Percentiles rank a stretch among this genome's conserved stretches.
These are phyloP conservation scores for Remorina albescens DNA, from an alignment of 2,797 vertebrate species.

Conservation along the genomic window DNA sequence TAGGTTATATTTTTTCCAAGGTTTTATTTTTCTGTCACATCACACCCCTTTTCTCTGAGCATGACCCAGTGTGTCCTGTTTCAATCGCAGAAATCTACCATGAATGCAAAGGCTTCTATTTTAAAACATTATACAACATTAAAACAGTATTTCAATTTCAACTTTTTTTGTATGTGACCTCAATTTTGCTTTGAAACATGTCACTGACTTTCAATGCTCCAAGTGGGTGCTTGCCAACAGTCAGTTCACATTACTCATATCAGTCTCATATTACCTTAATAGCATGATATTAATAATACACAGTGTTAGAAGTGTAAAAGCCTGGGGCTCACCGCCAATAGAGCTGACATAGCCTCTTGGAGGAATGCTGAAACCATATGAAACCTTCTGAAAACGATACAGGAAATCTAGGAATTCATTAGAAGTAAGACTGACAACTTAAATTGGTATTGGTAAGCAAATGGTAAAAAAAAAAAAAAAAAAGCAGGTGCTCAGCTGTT, in stretches of 20 bases:
- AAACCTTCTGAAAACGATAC: constrained; percentile 8
- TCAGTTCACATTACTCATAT: not conserved
- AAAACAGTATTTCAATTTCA: not conserved
- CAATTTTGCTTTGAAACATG: not conserved
- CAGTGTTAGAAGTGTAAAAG: not conserved
- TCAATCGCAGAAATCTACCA: not conserved
- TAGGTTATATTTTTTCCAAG: too few species aligned
- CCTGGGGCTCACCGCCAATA: not conserved
- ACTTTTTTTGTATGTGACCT: not conserved
- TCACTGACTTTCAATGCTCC: not conserved
- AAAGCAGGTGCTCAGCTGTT: constrained; percentile 15
- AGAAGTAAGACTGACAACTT: not conserved
- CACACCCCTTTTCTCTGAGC: not conserved
- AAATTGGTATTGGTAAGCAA: not conserved
- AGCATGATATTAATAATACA: not conserved
- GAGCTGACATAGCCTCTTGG: not conserved
- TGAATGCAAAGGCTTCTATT: not conserved
- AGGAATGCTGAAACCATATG: not conserved
- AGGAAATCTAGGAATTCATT: constrained; percentile 24
- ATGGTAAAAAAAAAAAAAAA: not conserved
- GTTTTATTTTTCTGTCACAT: too few species aligned
- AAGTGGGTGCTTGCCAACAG: not conserved
- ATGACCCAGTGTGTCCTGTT: not conserved
- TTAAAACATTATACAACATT: too few species aligned
- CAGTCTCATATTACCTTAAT: not conserved